These are phyloP conservation scores for Ommatoiulus sabulosus DNA, from an alignment of 2,888 invertebrate species.

Conservation along the genomic window DNA sequence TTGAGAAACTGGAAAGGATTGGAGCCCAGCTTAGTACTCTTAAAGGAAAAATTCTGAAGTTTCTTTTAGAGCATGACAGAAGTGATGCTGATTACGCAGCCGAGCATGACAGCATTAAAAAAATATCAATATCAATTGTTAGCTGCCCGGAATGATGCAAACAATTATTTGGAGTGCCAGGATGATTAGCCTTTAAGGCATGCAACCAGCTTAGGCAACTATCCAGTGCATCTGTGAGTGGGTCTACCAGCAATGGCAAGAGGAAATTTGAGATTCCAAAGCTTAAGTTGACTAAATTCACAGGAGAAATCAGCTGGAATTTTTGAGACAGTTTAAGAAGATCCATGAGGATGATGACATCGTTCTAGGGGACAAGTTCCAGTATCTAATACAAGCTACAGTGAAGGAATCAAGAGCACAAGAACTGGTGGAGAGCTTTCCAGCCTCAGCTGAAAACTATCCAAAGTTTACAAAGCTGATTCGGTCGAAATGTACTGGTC, in stretches of 20 bases:
- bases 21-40: background rate
- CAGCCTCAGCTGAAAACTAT: background rate
- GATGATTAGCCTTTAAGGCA: background rate
- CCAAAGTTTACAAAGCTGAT: background rate
- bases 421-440: background rate
- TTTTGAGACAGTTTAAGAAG: background rate
- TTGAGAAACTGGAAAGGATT: background rate
- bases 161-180: background rate
- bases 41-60: background rate
- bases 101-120: background rate
- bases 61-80: background rate
- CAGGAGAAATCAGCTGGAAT: background rate
- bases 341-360: background rate
- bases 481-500: background rate
- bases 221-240: background rate
- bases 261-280: background rate
- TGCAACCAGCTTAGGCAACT: background rate
- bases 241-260: background rate
- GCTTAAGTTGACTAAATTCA: background rate
- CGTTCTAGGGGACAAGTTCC: background rate
- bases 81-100: background rate
- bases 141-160: background rate
- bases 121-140: background rate
- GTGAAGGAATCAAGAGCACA: background rate
- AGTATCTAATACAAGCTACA: background rate